Evolutionary conservation across 1,140 invertebrate genomes (phyloP).

Genomic region (Calycopis cecrops): DNA sequence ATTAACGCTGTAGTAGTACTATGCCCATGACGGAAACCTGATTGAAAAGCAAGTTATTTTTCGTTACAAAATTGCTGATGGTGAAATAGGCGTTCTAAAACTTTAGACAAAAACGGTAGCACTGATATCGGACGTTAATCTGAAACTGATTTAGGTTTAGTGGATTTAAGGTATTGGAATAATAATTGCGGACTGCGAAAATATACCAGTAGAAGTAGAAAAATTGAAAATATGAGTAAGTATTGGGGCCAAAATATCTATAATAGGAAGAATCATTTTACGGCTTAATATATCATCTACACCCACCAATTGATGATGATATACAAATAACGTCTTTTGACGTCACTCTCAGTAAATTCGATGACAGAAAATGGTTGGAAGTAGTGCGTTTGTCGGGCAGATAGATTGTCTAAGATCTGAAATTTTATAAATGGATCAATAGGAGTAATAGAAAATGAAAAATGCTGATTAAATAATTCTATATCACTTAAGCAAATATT

Average conservation of each 20-base stretch:
- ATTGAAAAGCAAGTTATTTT: not conserved
- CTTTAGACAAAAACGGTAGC: slow-evolving; percentile 4
- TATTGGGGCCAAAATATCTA: not conserved
- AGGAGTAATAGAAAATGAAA: too few relatives aligned
- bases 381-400: not conserved
- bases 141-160: not conserved
- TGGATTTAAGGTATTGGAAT: not conserved
- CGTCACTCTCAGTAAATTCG: not conserved
- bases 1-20: slow-evolving; percentile 5
- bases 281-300: not conserved
- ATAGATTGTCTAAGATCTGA: too few relatives aligned
- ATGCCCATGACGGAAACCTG: not conserved
- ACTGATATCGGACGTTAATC: slow-evolving; percentile 8
- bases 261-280: slow-evolving; percentile 2
- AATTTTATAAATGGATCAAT: too few relatives aligned
- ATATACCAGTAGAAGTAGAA: not conserved
- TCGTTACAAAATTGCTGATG: not conserved
- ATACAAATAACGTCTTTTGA: not conserved
- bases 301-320: not conserved
- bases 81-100: not conserved
- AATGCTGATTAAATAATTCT: too few relatives aligned
- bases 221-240: slow-evolving; percentile 1
- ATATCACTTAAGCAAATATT: too few relatives aligned
- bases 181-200: not conserved
- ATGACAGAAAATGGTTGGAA: not conserved